Base-by-base conservation (phyloP, 1,140 invertebrate genomes). In the Calliphora vicina region DNA sequence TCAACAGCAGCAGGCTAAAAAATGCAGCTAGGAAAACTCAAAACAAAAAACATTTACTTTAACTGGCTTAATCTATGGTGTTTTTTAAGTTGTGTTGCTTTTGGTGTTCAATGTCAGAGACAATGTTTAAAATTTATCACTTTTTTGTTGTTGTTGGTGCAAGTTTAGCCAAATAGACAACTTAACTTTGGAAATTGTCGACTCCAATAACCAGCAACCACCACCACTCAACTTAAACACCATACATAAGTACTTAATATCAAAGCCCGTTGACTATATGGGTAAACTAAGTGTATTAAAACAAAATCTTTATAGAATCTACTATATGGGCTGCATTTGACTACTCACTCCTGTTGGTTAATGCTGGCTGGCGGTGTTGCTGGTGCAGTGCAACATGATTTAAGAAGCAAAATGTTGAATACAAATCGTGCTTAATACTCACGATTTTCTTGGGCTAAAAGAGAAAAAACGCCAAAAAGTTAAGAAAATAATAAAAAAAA, bases 71-170 rank as follows among this genome's bases (percentile, higher is more conserved):
- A n/a, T 17, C 23, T 25, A 73, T 13, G 12, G 71, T 42, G 35
- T 76, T 50, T 15, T 50, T 76, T 76, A 23, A n/a, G 15, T 17
- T 57, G 50, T 0, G 15, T 27, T 20, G 4, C 25, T 20, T 43
- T 74, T 74, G 35, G 35, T 78, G 74, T 78, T 78, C 74, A 78
- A 78, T 78, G 74, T 78, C 74, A 78, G 74, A 42, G 74, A 43
- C 74, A 78, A 78, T 78, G 74, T 78, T 45, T 43, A 78, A 78
- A 78, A 78, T 78, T 78, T 78, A 78, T 78, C 74, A 78, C 74
- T 78, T 78, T 78, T 78, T 78, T 78, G 29, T 78, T 67, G 50
- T 57, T 57, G 2, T 13, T 57, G 15, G 1, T 57, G 17, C 5
- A 23, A 67, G 20, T 67, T 67, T 67, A 25, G 20, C 61, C 74